phyloP scores from a whole-genome alignment of 2,888 invertebrate species.

The Amiota mariae region DNA sequence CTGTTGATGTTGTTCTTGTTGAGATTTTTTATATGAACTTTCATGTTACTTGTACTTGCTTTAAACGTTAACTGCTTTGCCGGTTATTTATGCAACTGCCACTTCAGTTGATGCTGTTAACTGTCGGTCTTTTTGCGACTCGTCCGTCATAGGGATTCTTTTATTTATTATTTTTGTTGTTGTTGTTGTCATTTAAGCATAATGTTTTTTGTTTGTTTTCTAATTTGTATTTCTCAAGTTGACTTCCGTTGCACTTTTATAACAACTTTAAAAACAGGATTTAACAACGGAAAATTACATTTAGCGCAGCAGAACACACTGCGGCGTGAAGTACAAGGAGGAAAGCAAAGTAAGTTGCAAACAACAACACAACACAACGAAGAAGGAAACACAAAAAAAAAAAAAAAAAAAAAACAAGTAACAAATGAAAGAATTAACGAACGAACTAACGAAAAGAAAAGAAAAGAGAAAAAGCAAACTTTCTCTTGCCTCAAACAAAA shows the following conservation, averaged over 20 bases:
- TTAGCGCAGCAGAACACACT: slow-evolving; percentile 57
- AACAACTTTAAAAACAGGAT: slow-evolving; percentile 64
- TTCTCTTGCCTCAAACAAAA: slow-evolving; percentile 7
- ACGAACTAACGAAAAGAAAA: slow-evolving; percentile 1
- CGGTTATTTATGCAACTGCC: neutral
- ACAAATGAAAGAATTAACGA: neutral
- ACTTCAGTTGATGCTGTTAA: neutral
- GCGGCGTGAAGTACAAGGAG: slow-evolving; percentile 4
- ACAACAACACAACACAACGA: slow-evolving; percentile 20
- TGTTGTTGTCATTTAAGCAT: neutral
- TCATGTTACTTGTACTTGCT: too few relatives aligned
- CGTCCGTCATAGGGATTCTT: slow-evolving; percentile 35
- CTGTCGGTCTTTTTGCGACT: slow-evolving; percentile 38
- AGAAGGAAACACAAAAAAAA: too few relatives aligned
- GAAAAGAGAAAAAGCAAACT: slow-evolving; percentile 6
- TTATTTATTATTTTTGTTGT: slow-evolving; percentile 44
- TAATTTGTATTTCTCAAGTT: slow-evolving; percentile 50
- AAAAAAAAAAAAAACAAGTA: slow-evolving; percentile 39
- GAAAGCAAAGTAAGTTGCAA: slow-evolving; percentile 8
- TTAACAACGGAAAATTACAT: slow-evolving; percentile 69
- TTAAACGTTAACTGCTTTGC: too few relatives aligned
- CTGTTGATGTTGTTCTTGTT: too few relatives aligned
- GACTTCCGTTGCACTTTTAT: slow-evolving; percentile 66
- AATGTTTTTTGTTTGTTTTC: slow-evolving; percentile 47
- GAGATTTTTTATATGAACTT: too few relatives aligned